Evolutionary conservation across 2,888 invertebrate genomes (phyloP), one percentile per base, ranked within the genome.

Genomic region (Sarcophaga subvicina): DNA sequence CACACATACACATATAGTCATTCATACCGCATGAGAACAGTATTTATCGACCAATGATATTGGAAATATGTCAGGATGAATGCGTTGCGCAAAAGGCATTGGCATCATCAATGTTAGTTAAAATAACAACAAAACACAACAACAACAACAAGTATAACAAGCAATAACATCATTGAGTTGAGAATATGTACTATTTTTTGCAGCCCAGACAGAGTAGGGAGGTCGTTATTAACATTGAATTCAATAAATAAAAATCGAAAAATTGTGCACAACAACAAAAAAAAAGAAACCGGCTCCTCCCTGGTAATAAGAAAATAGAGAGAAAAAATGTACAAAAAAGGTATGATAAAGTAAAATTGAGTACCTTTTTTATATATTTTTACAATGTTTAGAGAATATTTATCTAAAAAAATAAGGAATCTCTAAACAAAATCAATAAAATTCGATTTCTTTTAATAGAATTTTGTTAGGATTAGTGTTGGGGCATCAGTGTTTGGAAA

Each of bases 51-150:
- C 92, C 92, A 92, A 92, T 92, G 91, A 92, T 92, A 92, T 92
- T 92, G 92, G 92, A 92, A 92, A 92, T 92, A 92, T 92, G 92
- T 92, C 92, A 92, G 84, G 92, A 90, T 92, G 92, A 87, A 87
- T 87, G 87, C 87, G 84, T 87, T 87, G 87, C 87, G 87, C 87
- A 87, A 87, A 82, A 87, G 87, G 84, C 86, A 88, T 83, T 84
- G 84, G 79, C 88, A 83, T 88, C 88, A 82, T 83, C 80, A 79
- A 78, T 80, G 78, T 71, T 85, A 83, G 54, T 63, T 73, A 20
- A 79, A 80, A 73, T 60, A 80, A 54, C 72, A 73, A 62, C 60
- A 54, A 54, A 49, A 27, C 22, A 25, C 22, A 72, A 67, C 64
- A 78, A 70, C 63, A 47, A 54, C 80, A 85, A 60, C 69, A 70